A percentile compares a stretch with the other conserved stretches of the same genome.
Conservation (phyloP, 2,113 vertebrate genomes). For the Perca fluviatilis region DNA sequence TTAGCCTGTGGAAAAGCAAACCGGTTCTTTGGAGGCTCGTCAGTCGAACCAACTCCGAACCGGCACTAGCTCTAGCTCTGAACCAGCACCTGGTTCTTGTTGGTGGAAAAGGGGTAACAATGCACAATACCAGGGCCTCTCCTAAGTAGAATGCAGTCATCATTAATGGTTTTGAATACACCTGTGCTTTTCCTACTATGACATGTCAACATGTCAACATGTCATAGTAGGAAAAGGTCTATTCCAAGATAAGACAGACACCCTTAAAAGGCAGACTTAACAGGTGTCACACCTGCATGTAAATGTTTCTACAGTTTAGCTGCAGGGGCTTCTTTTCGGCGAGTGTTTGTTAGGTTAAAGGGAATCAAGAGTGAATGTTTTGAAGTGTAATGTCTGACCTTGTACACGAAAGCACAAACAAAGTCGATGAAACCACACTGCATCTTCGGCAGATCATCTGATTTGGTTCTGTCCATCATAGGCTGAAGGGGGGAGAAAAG, state of each 20-base stretch:
- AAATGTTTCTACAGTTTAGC: neutral
- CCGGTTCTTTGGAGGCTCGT: too few species aligned
- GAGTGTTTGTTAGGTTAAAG: neutral
- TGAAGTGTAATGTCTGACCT: slow-evolving; percentile 72
- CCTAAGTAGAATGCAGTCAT: too few species aligned
- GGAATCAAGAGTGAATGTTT: neutral
- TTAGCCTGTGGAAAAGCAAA: too few species aligned
- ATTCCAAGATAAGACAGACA: too few species aligned
- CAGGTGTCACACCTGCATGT: neutral
- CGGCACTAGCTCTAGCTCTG: too few species aligned
- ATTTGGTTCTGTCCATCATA: slow-evolving; percentile 88
- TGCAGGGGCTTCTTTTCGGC: neutral
- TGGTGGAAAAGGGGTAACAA: too few species aligned
- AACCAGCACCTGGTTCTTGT: too few species aligned
- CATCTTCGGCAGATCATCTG: slow-evolving; percentile 83
- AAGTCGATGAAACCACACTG: slow-evolving; percentile 89
- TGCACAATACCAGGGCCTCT: too few species aligned
- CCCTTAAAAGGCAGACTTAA: neutral
- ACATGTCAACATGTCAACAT: too few species aligned
- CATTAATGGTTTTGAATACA: too few species aligned
- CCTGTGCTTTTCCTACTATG: too few species aligned
- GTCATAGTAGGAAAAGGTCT: neutral
- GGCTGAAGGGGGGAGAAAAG: slow-evolving; percentile 64
- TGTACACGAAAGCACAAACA: slow-evolving; percentile 87
- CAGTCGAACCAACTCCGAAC: too few species aligned